A percentile compares a stretch with the other conserved stretches of the same genome.
Conservation (phyloP, 2,888 invertebrate genomes). For the Napeogenes sylphis region DNA sequence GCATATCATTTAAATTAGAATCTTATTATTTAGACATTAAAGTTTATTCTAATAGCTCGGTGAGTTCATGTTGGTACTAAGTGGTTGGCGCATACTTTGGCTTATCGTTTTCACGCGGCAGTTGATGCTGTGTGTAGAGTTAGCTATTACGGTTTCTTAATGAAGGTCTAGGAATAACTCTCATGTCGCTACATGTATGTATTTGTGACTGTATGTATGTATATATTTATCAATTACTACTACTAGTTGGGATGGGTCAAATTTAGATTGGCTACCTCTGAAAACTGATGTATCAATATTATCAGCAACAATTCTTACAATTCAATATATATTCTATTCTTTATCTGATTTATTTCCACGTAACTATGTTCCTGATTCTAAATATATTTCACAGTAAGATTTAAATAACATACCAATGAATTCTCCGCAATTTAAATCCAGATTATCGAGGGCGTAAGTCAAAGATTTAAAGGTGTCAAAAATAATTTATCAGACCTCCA, state of each 20-base stretch:
- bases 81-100: conserved; percentile 28
- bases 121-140: conserved; percentile 22
- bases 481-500: conserved; percentile 16
- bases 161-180: conserved; percentile 25
- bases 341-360: too few species aligned
- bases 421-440: conserved; percentile 17
- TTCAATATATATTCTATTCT: not conserved
- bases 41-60: conserved; percentile 8
- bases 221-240: not conserved
- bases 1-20: conserved; percentile 9
- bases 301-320: not conserved
- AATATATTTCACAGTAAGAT: too few species aligned
- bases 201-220: not conserved
- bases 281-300: too few species aligned
- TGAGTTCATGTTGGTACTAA: conserved; percentile 15
- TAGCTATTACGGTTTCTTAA: conserved; percentile 24
- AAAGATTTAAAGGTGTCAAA: conserved; percentile 22
- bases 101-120: conserved; percentile 32
- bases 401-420: too few species aligned
- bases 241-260: not conserved
- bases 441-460: conserved; percentile 18
- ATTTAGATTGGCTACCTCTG: not conserved
- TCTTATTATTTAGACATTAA: conserved; percentile 6
- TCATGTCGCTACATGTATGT: not conserved
- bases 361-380: too few species aligned